Evolutionary conservation across 2,113 vertebrate genomes (phyloP), one percentile per base, ranked within the genome.

Genomic region (Rhinoptilus africanus): DNA sequence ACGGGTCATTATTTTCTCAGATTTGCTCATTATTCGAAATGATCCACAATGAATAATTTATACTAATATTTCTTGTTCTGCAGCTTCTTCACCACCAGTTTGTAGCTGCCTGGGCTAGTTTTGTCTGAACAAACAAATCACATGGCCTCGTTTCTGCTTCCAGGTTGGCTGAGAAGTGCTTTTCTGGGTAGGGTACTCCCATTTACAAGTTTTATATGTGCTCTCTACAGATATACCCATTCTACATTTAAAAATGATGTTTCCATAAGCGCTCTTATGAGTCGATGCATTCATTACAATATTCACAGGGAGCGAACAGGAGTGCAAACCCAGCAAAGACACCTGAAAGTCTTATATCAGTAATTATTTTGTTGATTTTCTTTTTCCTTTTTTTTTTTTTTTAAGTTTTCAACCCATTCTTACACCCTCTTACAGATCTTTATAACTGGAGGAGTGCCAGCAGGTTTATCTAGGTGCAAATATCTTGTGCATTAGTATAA

Each of bases 1-100:
- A 77, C 2, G 22, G 95, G 93, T 96, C 96, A 93, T 95, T 97
- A 94, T 97, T 95, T 97, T 93, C 89, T 94, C 84, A 96, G 92
- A 96, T 97, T 96, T 96, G 83, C 81, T 94, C 95, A 95, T 95
- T 95, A 96, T 93, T 97, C 0, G 3, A 75, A 94, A 88, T 63
- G 73, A 97, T 92, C 92, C 62, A 85, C 53, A 74, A 91, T 90
- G 85, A 96, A 97, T 90, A 95, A 97, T 96, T 94, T 94, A 93
- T 94, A 93, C 68, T 75, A 86, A 92, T 96, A 95, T 84, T 87
- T 96, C 95, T 96, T 91, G 66, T 88, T 93, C 87, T 89, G 64
- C 76, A 93, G 95, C 92, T 96, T 96, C 89, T 95, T 95, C 26
- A 3, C 77, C 50, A 84, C 59, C 85, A 90, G 81, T 89, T 91